phyloP scores from a whole-genome alignment of 1,140 invertebrate species.

The Rhopalosiphum padi region DNA sequence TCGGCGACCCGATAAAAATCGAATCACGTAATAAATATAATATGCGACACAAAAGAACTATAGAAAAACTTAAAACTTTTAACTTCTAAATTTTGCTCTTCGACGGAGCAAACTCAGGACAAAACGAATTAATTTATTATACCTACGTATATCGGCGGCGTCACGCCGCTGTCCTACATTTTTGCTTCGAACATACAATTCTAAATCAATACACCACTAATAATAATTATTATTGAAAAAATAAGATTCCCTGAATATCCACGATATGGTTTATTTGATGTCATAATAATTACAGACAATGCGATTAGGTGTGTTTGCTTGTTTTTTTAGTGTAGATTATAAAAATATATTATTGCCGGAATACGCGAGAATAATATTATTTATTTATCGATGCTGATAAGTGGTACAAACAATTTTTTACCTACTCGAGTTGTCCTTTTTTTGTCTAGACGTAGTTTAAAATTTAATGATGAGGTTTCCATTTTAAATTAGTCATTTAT shows the following conservation, averaged over 20 bases:
- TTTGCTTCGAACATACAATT: not conserved
- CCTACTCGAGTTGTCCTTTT: not conserved
- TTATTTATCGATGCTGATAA: not conserved
- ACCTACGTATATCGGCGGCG: not conserved
- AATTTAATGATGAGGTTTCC: not conserved
- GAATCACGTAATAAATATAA: not conserved
- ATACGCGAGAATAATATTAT: too few relatives aligned
- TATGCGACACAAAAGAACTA: not conserved
- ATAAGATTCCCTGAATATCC: too few relatives aligned
- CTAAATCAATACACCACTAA: not conserved
- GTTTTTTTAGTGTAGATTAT: too few relatives aligned
- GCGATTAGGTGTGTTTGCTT: too few relatives aligned
- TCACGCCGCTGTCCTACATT: not conserved
- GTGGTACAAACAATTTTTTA: not conserved
- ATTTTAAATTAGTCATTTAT: not conserved
- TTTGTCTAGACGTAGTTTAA: not conserved
- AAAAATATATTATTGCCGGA: too few relatives aligned
- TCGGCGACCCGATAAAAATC: not conserved
- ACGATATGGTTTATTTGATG: too few relatives aligned
- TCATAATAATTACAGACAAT: too few relatives aligned
- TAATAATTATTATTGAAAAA: too few relatives aligned
- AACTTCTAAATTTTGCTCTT: not conserved
- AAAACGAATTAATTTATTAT: constrained; percentile 5
- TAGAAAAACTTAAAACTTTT: not conserved
- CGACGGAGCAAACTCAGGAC: not conserved